Evolutionary conservation across 1,140 invertebrate genomes (phyloP), one percentile per base, ranked within the genome.

Genomic region (Formica selysi): DNA sequence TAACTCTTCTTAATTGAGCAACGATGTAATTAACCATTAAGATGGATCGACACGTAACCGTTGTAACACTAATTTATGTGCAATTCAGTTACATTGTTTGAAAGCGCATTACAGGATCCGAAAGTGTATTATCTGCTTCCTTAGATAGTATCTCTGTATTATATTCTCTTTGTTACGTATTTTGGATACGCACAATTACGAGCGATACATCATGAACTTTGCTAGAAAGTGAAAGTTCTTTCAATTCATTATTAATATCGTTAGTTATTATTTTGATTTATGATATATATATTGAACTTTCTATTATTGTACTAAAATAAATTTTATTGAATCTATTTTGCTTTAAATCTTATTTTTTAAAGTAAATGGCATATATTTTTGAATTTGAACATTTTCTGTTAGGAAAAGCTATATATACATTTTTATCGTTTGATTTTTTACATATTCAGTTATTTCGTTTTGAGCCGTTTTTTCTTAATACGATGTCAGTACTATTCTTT

Each of bases 21-120:
- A 38, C 7, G 36, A n/a, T 57, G n/a, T 57, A 71, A 80, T 70
- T 68, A 68, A 54, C 29, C 32, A 68, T 80, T 54, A 80, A 80
- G 36, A 65, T 65, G 59, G 26, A 79, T 79, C 41, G 61, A 79
- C 61, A 65, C 61, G 38, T 36, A 36, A 29, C 2, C 29, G 26
- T 65, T 79, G 76, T 32, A 67, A 32, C 26, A 44, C n/a, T 65
- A 22, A 61, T 61, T 44, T 78, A 78, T 44, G 61, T 41, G 19
- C 11, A n/a, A 44, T 38, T 48, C 29, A 22, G n/a, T 65, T 41
- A 13, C 16, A 79, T 79, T 44, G 38, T 79, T 44, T 19, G 38
- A 79, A 79, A 79, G 38, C n/a, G 29, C 36, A 44, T 76, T 41
- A 61, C 22, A 29, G n/a, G 54, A 61, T n/a, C 26, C 41, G n/a